Conservation (phyloP, 1,140 invertebrate species). For the Zelostemma sp. region DNA sequence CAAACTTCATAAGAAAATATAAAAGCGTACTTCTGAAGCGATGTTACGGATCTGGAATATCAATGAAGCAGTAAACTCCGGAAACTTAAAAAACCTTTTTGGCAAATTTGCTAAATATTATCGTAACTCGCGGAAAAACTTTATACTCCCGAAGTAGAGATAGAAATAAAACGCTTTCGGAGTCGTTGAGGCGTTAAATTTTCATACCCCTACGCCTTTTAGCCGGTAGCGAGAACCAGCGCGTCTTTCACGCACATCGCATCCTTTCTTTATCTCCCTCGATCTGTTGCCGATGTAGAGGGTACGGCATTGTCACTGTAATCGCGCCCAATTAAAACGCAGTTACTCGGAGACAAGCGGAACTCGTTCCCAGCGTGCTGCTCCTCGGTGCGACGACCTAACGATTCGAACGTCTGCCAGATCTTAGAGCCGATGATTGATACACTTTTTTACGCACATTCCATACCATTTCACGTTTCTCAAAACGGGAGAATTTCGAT, state of each 20-base stretch:
- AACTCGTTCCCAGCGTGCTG: constrained; percentile 52
- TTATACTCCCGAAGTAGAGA: background rate
- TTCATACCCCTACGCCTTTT: constrained; percentile 31
- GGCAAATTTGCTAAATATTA: background rate
- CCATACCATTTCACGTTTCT: background rate
- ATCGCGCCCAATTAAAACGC: constrained; percentile 61
- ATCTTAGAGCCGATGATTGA: constrained; percentile 37
- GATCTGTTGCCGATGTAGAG: constrained; percentile 39
- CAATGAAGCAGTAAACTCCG: too few species aligned
- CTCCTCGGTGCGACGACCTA: constrained; percentile 50
- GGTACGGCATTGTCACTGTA: constrained; percentile 47
- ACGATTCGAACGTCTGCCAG: constrained; percentile 46
- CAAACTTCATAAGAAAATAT: constrained; percentile 21
- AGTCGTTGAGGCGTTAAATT: constrained; percentile 33
- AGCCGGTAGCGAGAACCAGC: constrained; percentile 27
- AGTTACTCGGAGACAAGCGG: constrained; percentile 42
- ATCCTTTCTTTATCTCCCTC: constrained; percentile 34
- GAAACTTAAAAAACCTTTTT: background rate
- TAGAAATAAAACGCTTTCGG: too few species aligned
- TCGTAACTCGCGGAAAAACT: background rate
- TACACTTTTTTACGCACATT: constrained; percentile 14
- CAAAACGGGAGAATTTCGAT: too few species aligned
- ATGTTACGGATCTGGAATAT: constrained; percentile 1
- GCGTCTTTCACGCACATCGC: constrained; percentile 33
- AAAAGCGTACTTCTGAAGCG: constrained; percentile 1